Base-by-base conservation (phyloP, 2,113 vertebrate species). In the Monarcha castaneiventris region DNA sequence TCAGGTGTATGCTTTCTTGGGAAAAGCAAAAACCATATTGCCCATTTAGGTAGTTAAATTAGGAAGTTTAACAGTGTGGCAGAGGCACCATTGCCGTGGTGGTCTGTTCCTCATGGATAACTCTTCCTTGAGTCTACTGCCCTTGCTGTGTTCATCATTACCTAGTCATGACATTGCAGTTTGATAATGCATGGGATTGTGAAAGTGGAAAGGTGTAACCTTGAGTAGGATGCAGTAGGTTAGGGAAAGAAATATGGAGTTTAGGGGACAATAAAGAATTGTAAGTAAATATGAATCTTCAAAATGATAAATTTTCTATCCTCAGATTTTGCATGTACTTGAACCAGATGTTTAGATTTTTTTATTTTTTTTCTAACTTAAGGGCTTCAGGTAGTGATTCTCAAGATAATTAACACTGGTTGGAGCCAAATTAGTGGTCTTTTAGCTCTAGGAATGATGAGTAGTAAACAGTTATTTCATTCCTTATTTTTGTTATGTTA, bases 151-250 rank as follows among this genome's bases (percentile, higher is more conserved):
- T 30, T 1, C 11, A 13, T 54, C 9, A 8, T 26, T n/a, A 12
- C 13, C 13, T 2, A 27, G 26, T 16, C 41, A 32, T 0, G 2
- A 17, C 37, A 7, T 2, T 55, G 13, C 7, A 20, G 69, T 39
- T 76, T 77, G 33, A 43, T 39, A 37, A 23, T 2, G 3, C 3
- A 0, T 11, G 15, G 16, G 39, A 41, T 23, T n/a, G 29, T 67
- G 30, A 20, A 76, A 21, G 8, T 23, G 25, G 37, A 76, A 88
- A 62, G 30, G 4, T 63, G 35, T 0, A 3, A 51, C n/a, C 37
- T 62, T 56, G 33, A 74, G 26, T 58, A 61, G 26, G 46, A 41
- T 71, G 30, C 10, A 39, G 13, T 56, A 66, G 16, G 30, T 43
- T 41, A 80, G 16, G 25, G 27, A 86, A 88, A 68, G 13, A 85